These are phyloP conservation scores for Bradysia coprophila DNA, from an alignment of 1,140 invertebrate species.

Conservation along the genomic window DNA sequence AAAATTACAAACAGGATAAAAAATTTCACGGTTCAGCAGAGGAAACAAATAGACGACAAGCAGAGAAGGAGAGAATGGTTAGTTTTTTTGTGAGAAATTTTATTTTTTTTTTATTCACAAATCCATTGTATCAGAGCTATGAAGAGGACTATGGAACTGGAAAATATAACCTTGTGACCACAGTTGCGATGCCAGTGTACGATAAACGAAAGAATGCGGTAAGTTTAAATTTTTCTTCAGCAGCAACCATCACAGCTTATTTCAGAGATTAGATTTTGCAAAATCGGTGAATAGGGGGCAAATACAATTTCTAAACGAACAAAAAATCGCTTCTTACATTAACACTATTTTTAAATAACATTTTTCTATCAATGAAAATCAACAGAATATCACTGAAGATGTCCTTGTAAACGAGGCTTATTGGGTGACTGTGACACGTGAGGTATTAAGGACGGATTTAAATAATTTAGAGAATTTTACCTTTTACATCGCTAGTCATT, in stretches of 20 bases:
- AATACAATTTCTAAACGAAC: too few relatives aligned
- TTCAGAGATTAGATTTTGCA: too few relatives aligned
- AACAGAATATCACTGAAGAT: conserved; percentile 83
- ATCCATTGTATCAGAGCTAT: conserved; percentile 32
- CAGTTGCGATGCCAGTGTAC: conserved; percentile 81
- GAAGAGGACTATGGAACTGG: conserved; percentile 36
- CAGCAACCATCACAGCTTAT: too few relatives aligned
- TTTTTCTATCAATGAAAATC: too few relatives aligned
- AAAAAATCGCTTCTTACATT: too few relatives aligned
- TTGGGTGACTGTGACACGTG: conserved; percentile 77
- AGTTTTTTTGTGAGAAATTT: too few relatives aligned
- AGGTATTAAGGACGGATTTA: conserved; percentile 36
- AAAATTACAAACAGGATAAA: conserved; percentile 35
- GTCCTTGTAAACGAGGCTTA: conserved; percentile 82
- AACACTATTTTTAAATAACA: too few relatives aligned
- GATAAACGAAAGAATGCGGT: conserved; percentile 61
- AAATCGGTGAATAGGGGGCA: too few relatives aligned
- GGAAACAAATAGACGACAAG: conserved; percentile 16
- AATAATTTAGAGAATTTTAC: too few relatives aligned
- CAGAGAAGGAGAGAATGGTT: too few relatives aligned
- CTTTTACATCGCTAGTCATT: too few relatives aligned
- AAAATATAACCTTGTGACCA: conserved; percentile 66
- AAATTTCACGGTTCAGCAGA: conserved; percentile 30
- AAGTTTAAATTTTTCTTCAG: conserved; percentile 21
- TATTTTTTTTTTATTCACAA: too few relatives aligned